Base-by-base conservation (phyloP, 2,113 vertebrate species). In the Chauna torquata region DNA sequence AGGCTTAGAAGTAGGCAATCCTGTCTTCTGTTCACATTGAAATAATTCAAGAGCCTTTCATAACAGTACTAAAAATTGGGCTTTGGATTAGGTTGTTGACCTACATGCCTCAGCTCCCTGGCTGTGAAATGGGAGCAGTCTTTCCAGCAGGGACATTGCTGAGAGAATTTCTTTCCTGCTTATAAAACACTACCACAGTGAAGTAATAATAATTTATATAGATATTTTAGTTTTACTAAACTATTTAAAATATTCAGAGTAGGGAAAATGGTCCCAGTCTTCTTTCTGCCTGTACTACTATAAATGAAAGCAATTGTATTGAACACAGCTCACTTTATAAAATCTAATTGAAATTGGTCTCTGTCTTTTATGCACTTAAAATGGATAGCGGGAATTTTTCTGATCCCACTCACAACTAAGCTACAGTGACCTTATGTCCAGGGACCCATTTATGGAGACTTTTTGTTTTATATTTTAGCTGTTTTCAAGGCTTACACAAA, bases 101-200 rank as follows among this genome's bases (percentile, higher is more conserved):
- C 83, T 78, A 94, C 52, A 50, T 96, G 72, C 80, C 66, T 92
- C 52, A 86, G 57, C 30, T 95, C 38, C 65, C 83, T 88, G 77
- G 40, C 42, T 91, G 52, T 89, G 81, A 96, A 95, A 95, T 72
- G 65, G 90, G 77, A 95, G 64, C 83, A 92, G 52, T 36, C 55
- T 92, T 94, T 94, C 80, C 77, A 78, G 74, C 30, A 76, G 72
- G 34, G 69, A 84, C 47, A 22, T 30, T 84, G 72, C 44, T 0
- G 20, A 81, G 50, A 88, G 14, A 95, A 87, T 79, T 88, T 86
- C 3, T 81, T 93, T 94, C 38, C 59, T 91, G 20, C 57, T 94
- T 94, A 68, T 85, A 89, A 96, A 96, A 93, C n/a, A 72, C 57
- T 42, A 58, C 30, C 42, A 55, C 44, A 52, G 64, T 88, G 42